Percentiles rank a stretch among this genome's conserved stretches.
These are phyloP conservation scores for Pungitius pungitius DNA, from an alignment of 2,113 vertebrate genomes.

Conservation along the genomic window DNA sequence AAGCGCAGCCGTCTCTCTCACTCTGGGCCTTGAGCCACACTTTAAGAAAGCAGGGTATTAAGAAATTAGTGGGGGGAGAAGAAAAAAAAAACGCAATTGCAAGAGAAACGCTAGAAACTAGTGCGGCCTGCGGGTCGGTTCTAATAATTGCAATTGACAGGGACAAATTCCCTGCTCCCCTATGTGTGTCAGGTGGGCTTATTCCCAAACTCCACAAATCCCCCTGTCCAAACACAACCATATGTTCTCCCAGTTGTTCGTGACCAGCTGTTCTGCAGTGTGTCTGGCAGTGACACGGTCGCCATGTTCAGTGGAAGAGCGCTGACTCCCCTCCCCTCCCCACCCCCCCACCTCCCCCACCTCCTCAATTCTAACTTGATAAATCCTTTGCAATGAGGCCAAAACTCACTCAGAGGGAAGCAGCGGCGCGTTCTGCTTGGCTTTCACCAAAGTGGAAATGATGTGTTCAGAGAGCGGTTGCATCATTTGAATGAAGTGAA, in stretches of 20 bases:
- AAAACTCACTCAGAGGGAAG: constrained; percentile 41
- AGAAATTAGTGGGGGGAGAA: constrained; percentile 51
- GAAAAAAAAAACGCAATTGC: constrained; percentile 29
- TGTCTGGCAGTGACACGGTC: constrained; percentile 37
- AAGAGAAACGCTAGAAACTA: constrained; percentile 45
- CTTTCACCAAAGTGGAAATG: constrained; percentile 42
- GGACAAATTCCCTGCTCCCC: constrained; percentile 73
- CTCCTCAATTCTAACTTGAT: constrained; percentile 48
- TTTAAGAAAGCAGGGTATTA: constrained; percentile 58
- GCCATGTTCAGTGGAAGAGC: constrained; percentile 43
- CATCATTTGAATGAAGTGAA: constrained; percentile 29
- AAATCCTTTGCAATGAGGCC: constrained; percentile 59
- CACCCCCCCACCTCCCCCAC: no score
- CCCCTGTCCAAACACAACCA: constrained; percentile 79
- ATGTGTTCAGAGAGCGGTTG: constrained; percentile 6
- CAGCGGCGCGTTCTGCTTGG: constrained; percentile 21
- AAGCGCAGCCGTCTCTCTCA: constrained; percentile 30
- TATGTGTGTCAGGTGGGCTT: constrained; percentile 74
- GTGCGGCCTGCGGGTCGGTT: constrained; percentile 45
- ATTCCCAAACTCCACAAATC: constrained; percentile 79
- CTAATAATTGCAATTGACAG: constrained; percentile 76
- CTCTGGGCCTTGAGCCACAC: constrained; percentile 37
- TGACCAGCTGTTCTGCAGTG: constrained; percentile 72
- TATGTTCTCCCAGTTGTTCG: constrained; percentile 77
- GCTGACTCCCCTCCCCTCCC: constrained; percentile 21